phyloP scores from a whole-genome alignment of 2,797 vertebrate species.

The Danio jaintianensis region DNA sequence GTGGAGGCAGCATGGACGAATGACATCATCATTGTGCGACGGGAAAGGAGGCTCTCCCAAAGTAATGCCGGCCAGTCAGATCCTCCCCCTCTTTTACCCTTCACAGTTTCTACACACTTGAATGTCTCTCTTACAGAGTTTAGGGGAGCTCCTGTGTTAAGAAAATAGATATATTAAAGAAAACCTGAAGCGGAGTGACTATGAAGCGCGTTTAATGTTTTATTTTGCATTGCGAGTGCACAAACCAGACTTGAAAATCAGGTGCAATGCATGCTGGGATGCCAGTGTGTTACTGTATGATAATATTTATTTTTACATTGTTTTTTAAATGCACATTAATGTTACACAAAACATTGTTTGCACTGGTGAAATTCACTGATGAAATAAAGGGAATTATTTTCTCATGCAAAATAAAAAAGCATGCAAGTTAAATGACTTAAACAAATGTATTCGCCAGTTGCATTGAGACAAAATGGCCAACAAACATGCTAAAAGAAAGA shows the following conservation, averaged over 20 bases:
- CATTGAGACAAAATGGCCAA: neutral
- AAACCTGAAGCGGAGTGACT: constrained; percentile 50
- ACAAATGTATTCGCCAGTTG: neutral
- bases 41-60: constrained; percentile 64
- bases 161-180: constrained; percentile 74
- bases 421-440: constrained; percentile 16
- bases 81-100: constrained; percentile 71
- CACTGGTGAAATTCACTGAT: constrained; percentile 78
- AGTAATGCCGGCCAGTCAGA: constrained; percentile 68
- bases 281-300: constrained; percentile 13
- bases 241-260: constrained; percentile 55
- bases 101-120: constrained; percentile 70
- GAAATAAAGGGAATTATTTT: constrained; percentile 39
- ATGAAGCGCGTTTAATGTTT: constrained; percentile 40
- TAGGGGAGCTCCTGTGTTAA: constrained; percentile 81
- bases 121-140: constrained; percentile 70
- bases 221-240: constrained; percentile 64
- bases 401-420: constrained; percentile 14
- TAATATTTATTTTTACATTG: neutral
- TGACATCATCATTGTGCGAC: constrained; percentile 71
- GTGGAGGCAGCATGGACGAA: constrained; percentile 57
- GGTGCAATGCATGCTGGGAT: constrained; percentile 71
- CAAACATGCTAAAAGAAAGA: neutral
- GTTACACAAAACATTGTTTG: constrained; percentile 55
- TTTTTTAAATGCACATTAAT: constrained; percentile 4